Percentiles rank a stretch among this genome's conserved stretches.
These are phyloP conservation scores for Caenorhabditis sp. DNA, from an alignment of 2,888 invertebrate species.

Conservation along the genomic window DNA sequence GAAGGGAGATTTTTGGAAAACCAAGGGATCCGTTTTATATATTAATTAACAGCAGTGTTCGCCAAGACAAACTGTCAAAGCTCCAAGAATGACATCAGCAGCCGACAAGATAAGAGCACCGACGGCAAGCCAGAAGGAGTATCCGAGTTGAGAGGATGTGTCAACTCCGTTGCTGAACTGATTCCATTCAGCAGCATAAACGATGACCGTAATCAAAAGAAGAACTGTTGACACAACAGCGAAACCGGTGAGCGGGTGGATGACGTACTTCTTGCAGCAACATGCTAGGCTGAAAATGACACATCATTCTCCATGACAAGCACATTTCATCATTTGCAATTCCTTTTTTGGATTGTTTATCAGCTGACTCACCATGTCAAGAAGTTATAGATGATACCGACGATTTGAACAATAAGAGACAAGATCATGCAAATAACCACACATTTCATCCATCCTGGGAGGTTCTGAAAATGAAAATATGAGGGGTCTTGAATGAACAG, in stretches of 20 bases:
- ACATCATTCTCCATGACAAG: not conserved
- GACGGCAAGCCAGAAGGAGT: conserved; percentile 71
- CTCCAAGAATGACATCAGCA: conserved; percentile 65
- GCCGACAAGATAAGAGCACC: conserved; percentile 68
- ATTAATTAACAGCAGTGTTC: conserved; percentile 69
- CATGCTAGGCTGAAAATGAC: conserved; percentile 60
- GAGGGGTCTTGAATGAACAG: not conserved
- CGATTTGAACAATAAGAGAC: conserved; percentile 64
- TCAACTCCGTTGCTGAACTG: conserved; percentile 21
- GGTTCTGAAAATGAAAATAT: conserved; percentile 52
- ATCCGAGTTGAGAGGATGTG: conserved; percentile 59
- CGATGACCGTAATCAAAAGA: conserved; percentile 67
- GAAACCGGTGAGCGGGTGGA: conserved; percentile 71
- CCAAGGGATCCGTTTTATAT: not conserved
- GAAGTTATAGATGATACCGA: conserved; percentile 62
- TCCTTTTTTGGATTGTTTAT: not conserved
- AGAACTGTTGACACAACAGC: conserved; percentile 57
- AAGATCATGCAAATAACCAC: conserved; percentile 69
- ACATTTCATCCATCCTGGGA: conserved; percentile 58
- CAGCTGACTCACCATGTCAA: conserved; percentile 58
- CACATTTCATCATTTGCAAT: not conserved
- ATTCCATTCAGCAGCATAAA: conserved; percentile 66
- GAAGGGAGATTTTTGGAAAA: not conserved
- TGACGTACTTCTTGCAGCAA: conserved; percentile 73
- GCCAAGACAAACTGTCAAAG: conserved; percentile 66